Evolutionary conservation across 2,113 vertebrate species (phyloP).

Genomic region (Xerus inauris): DNA sequence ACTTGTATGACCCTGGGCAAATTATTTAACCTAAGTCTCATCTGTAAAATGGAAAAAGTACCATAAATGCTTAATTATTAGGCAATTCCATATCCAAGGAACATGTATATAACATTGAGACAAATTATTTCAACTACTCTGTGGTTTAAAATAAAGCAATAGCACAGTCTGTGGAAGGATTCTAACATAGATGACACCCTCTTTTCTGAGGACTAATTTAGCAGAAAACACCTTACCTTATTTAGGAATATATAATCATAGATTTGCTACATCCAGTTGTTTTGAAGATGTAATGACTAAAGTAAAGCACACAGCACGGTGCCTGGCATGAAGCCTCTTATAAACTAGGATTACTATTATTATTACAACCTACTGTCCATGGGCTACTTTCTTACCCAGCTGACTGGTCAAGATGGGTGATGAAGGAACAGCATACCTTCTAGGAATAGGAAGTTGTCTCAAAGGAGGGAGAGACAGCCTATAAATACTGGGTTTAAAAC

Average conservation of each 20-base stretch:
- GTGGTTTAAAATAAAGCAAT: neutral
- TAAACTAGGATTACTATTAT: neutral
- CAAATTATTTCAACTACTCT: neutral
- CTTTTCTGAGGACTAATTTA: neutral
- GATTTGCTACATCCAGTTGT: neutral
- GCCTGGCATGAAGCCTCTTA: neutral
- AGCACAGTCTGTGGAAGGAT: neutral
- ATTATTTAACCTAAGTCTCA: neutral
- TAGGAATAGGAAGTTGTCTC: conserved; percentile 46
- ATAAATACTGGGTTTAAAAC: neutral
- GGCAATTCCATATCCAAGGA: neutral
- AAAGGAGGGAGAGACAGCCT: neutral
- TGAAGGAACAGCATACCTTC: neutral
- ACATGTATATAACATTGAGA: neutral
- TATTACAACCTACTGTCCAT: neutral
- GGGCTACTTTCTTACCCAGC: neutral
- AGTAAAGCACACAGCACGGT: neutral
- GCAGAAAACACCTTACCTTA: neutral
- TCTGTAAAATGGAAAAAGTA: conserved; percentile 1
- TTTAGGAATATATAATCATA: neutral
- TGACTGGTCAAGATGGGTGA: neutral
- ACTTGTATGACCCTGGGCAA: neutral
- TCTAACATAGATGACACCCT: neutral
- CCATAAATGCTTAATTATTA: neutral
- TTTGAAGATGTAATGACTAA: neutral